Percentiles rank a stretch among this genome's conserved stretches.
Conservation (phyloP, 2,113 vertebrate species). For the Pseudonaja textilis region DNA sequence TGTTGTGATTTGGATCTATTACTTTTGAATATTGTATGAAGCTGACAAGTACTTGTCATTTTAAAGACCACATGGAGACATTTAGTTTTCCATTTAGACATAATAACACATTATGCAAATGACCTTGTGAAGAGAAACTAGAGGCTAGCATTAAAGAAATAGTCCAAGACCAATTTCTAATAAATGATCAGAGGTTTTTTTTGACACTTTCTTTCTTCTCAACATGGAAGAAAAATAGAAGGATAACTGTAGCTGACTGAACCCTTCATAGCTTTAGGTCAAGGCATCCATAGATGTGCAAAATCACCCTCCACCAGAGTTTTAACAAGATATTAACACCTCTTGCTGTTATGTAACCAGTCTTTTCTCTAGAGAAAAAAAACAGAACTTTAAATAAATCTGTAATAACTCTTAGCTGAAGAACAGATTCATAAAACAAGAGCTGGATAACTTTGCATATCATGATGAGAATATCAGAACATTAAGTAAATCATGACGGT, state of each 20-base stretch:
- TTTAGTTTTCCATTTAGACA: constrained; percentile 85
- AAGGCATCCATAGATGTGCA: constrained; percentile 11
- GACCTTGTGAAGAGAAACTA: constrained; percentile 76
- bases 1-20: constrained; percentile 80
- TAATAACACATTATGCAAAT: constrained; percentile 88
- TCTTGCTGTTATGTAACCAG: constrained; percentile 37
- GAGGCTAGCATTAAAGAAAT: constrained; percentile 79
- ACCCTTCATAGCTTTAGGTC: constrained; percentile 43
- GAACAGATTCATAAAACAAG: constrained; percentile 2
- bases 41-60: constrained; percentile 84
- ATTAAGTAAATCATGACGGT: not conserved
- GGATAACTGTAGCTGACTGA: constrained; percentile 42
- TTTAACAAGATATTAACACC: constrained; percentile 47
- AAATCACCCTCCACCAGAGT: constrained; percentile 19
- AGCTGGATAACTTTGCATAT: not conserved
- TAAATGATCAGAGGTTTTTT: constrained; percentile 69
- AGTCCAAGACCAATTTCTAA: constrained; percentile 81
- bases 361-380: constrained; percentile 9
- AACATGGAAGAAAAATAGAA: constrained; percentile 71
- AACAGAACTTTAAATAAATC: constrained; percentile 37
- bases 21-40: constrained; percentile 84
- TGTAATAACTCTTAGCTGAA: constrained; percentile 28
- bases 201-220: constrained; percentile 46
- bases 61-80: constrained; percentile 82
- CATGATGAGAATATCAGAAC: not conserved